Evolutionary conservation across 2,797 vertebrate genomes (phyloP).

Genomic region (Hypotaenidia okinawae): DNA sequence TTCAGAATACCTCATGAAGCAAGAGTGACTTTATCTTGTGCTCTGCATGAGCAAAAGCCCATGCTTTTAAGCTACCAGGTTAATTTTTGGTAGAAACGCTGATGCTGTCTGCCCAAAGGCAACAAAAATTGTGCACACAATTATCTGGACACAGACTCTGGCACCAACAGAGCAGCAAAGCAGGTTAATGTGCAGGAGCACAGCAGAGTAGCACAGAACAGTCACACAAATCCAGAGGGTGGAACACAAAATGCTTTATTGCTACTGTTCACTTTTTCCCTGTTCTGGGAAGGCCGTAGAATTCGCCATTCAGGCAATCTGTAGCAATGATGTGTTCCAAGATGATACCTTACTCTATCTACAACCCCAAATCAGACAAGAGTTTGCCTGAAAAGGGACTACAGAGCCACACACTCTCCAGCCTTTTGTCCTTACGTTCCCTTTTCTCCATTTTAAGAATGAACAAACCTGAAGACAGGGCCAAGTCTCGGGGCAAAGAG

Average conservation of each 20-base stretch:
- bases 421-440: neutral
- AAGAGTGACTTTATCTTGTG: neutral
- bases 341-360: neutral
- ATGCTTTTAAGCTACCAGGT: neutral
- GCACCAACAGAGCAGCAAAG: neutral
- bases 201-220: neutral
- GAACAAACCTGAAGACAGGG: neutral
- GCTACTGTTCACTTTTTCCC: neutral
- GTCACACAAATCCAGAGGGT: neutral
- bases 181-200: neutral
- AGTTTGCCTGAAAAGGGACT: neutral
- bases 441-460: neutral
- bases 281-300: neutral
- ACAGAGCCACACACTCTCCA: neutral
- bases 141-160: neutral
- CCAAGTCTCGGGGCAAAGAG: neutral
- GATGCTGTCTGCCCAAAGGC: neutral
- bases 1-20: neutral
- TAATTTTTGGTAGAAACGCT: neutral
- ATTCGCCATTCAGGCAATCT: neutral
- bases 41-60: neutral
- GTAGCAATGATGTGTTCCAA: accelerated
- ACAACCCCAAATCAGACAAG: neutral
- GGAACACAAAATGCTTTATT: neutral
- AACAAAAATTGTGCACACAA: neutral